Conservation (phyloP, 2,888 invertebrate species). For the Bibio marci region DNA sequence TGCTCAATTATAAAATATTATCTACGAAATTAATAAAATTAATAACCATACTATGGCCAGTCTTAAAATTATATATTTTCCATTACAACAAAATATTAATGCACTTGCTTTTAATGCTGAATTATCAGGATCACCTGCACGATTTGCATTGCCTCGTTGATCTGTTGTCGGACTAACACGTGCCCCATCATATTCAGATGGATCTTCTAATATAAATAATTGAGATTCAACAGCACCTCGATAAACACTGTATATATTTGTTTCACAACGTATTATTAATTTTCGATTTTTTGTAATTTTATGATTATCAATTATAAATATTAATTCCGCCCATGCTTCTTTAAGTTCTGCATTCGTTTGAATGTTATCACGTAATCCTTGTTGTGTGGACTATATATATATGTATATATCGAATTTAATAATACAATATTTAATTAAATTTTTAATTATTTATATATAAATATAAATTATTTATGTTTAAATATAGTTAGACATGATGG, state of each 20-base stretch:
- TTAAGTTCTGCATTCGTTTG: constrained; percentile 7
- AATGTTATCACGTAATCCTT: constrained; percentile 8
- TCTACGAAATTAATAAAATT: neutral
- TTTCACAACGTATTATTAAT: constrained; percentile 12
- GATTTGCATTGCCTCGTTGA: constrained; percentile 8
- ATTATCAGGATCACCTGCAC: constrained; percentile 12
- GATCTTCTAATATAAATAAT: constrained; percentile 10
- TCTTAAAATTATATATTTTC: neutral
- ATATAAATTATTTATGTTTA: too few species aligned
- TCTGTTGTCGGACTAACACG: constrained; percentile 13
- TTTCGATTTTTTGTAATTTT: constrained; percentile 8
- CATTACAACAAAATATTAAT: neutral
- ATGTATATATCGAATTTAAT: neutral
- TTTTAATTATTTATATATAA: neutral
- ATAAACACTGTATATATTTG: constrained; percentile 12
- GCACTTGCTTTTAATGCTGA: constrained; percentile 11
- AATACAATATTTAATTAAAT: neutral
- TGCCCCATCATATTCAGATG: constrained; percentile 10
- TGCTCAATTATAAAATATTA: neutral
- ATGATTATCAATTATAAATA: constrained; percentile 12
- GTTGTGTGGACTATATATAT: constrained; percentile 10
- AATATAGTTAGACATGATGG: neutral
- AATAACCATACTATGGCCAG: neutral
- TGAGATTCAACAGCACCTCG: constrained; percentile 10
- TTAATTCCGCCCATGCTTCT: constrained; percentile 12